Evolutionary conservation across 2,797 vertebrate species (phyloP), one percentile per base, ranked within the genome.

Genomic region (Lutjanus argentimaculatus): DNA sequence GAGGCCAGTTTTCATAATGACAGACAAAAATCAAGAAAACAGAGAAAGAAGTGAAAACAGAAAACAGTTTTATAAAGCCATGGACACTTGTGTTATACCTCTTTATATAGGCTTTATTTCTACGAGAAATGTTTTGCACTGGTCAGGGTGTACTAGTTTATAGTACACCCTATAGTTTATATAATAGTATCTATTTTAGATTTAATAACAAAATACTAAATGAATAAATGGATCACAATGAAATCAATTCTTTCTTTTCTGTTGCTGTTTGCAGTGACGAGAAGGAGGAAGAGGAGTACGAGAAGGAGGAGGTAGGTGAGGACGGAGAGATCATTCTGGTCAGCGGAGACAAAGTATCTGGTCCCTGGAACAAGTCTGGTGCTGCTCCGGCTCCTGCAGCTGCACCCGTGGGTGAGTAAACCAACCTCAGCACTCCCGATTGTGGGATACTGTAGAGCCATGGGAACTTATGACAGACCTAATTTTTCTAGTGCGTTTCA

Each of bases 331-430:
- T 98, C 83, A 95, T 96, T 72, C 89, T 96, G 70, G 93, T 97
- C 67, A 94, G 95, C 64, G 57, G 96, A 72, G 98, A 99, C 80
- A 97, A 96, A 85, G 79, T 97, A 58, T 97, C 96, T 30, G 98
- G 99, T 58, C 98, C 98, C 63, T 99, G 99, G 98, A 99, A 99
- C 94, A 99, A 98, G 86, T 96, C 97, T 2, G 95, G 96, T 82
- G 92, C 91, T 17, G 95, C 95, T 70, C 92, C 95, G 7, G 89
- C 97, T 65, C 90, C 95, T 15, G 91, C 97, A 71, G 91, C 96
- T 1, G 93, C 92, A 46, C 93, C 94, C 15, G 91, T 90, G 25
- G 95, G 95, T 96, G 66, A 93, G 95, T 80, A 43, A 71, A 65
- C 21, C 0, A 3, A 16, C 67, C 6, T 70, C 5, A 22, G 7